Percentiles rank a stretch among this genome's conserved stretches.
Conservation (phyloP, 2,797 vertebrate genomes). For the Columba guinea region DNA sequence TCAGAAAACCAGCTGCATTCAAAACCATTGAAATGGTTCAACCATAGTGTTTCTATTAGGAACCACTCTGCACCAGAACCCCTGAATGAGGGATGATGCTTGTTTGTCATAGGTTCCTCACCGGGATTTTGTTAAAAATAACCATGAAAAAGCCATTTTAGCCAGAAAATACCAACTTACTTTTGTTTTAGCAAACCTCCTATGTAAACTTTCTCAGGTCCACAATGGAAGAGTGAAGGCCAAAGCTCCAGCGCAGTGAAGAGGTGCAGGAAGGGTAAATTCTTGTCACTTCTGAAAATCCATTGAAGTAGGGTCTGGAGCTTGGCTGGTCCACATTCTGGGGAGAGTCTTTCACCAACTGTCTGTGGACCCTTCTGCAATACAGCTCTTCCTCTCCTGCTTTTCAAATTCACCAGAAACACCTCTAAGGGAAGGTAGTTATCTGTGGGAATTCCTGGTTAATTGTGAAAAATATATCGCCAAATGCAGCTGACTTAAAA, state of each 20-base stretch:
- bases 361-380: neutral
- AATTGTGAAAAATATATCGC: neutral
- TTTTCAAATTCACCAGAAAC: neutral
- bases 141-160: neutral
- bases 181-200: neutral
- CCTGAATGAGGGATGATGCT: neutral
- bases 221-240: neutral
- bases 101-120: neutral
- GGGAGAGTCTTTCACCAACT: neutral
- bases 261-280: neutral
- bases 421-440: neutral
- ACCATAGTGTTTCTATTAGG: neutral
- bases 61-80: neutral
- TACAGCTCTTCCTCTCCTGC: neutral
- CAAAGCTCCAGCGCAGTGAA: neutral
- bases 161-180: neutral
- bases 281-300: neutral
- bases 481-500: neutral
- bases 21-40: neutral
- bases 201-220: neutral
- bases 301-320: neutral
- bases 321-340: neutral
- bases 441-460: neutral
- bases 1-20: neutral
- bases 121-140: neutral